phyloP scores from a whole-genome alignment of 2,888 invertebrate species.

The Ormyrus thymus region DNA sequence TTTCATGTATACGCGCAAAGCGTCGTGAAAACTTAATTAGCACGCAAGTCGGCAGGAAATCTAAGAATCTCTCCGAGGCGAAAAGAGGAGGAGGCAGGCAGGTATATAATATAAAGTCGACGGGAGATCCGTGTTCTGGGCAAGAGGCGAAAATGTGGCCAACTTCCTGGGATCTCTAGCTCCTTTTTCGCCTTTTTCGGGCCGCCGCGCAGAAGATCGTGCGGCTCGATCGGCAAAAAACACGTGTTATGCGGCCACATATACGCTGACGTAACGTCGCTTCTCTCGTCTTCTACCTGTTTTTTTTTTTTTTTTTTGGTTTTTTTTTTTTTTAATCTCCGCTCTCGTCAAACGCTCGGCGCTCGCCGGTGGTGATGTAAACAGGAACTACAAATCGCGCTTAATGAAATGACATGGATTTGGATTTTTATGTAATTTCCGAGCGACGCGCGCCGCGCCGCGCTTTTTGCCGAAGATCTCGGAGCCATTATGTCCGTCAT shows the following conservation, averaged over 20 bases:
- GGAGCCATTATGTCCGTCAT: too few species aligned
- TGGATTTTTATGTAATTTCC: slow-evolving; percentile 43
- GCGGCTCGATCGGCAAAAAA: slow-evolving; percentile 51
- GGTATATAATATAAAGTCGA: slow-evolving; percentile 21
- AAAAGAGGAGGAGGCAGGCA: slow-evolving; percentile 12
- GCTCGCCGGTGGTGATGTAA: slow-evolving; percentile 34
- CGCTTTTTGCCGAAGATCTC: neutral
- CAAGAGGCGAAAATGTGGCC: slow-evolving; percentile 33
- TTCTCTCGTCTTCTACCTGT: slow-evolving; percentile 14
- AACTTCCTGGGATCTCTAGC: slow-evolving; percentile 37
- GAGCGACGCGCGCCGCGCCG: neutral
- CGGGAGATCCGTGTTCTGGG: slow-evolving; percentile 3
- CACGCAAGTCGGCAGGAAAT: slow-evolving; percentile 37
- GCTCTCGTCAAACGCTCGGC: slow-evolving; percentile 7
- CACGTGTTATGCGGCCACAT: slow-evolving; percentile 52
- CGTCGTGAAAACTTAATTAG: slow-evolving; percentile 48
- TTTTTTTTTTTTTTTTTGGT: slow-evolving; percentile 19
- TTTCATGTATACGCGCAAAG: too few species aligned
- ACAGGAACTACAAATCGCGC: slow-evolving; percentile 48
- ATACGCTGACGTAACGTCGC: slow-evolving; percentile 46
- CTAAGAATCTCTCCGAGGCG: slow-evolving; percentile 30
- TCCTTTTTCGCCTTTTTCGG: slow-evolving; percentile 33
- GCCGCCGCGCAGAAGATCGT: slow-evolving; percentile 39
- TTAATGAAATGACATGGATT: slow-evolving; percentile 39
- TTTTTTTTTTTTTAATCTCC: slow-evolving; percentile 9